phyloP scores from a whole-genome alignment of 2,113 vertebrate species.

The Paracanthobrama guichenoti region DNA sequence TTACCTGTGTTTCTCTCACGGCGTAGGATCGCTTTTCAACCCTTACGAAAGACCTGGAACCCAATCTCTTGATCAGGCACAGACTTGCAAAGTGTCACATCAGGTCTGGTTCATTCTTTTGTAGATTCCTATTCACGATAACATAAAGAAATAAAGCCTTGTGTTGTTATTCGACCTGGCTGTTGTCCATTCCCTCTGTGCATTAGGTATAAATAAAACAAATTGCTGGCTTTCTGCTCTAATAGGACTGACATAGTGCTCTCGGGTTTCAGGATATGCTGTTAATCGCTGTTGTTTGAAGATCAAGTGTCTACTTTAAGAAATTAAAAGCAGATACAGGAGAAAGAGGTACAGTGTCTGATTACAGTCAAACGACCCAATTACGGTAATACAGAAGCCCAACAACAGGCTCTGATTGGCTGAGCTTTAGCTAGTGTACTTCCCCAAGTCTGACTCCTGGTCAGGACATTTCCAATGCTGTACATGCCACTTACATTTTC shows the following conservation, averaged over 20 bases:
- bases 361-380: slow-evolving; percentile 53
- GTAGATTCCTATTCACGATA: background rate
- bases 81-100: slow-evolving; percentile 17
- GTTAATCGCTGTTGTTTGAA: slow-evolving; percentile 52
- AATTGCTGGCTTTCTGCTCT: slow-evolving; percentile 53
- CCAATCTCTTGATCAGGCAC: slow-evolving; percentile 42
- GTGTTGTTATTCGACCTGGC: slow-evolving; percentile 31
- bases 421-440: slow-evolving; percentile 36
- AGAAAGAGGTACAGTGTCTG: slow-evolving; percentile 41
- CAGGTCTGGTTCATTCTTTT: background rate
- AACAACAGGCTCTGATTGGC: slow-evolving; percentile 42
- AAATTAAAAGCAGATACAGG: slow-evolving; percentile 63
- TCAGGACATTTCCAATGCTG: slow-evolving; percentile 30
- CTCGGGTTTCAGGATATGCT: slow-evolving; percentile 63
- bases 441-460: slow-evolving; percentile 42
- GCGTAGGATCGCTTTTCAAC: slow-evolving; percentile 53
- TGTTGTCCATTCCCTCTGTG: slow-evolving; percentile 28
- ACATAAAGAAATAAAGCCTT: slow-evolving; percentile 11
- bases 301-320: slow-evolving; percentile 64
- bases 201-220: slow-evolving; percentile 54
- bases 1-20: slow-evolving; percentile 13
- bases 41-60: slow-evolving; percentile 51
- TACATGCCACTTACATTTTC: slow-evolving; percentile 2
- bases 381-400: slow-evolving; percentile 52
- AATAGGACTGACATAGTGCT: slow-evolving; percentile 52